These are phyloP conservation scores for Nebria ingens DNA, from an alignment of 1,140 invertebrate species.

Conservation along the genomic window DNA sequence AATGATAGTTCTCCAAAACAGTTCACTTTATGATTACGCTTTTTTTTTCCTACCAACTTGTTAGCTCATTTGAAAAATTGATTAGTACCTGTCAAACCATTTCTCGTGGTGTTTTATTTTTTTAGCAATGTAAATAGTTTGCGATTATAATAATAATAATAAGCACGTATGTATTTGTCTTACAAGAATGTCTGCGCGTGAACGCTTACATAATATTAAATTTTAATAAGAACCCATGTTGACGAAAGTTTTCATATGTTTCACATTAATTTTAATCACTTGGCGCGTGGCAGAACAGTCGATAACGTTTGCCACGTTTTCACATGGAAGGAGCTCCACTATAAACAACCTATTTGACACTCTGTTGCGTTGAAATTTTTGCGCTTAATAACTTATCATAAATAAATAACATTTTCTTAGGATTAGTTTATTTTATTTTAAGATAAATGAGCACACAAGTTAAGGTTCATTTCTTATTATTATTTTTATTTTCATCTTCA, in stretches of 20 bases:
- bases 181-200: neutral
- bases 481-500: no score
- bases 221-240: neutral
- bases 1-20: neutral
- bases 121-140: neutral
- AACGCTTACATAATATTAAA: constrained; percentile 3
- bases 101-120: neutral
- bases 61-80: neutral
- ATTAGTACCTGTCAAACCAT: neutral
- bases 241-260: neutral
- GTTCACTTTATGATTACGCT: neutral
- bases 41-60: neutral
- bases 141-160: neutral
- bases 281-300: neutral
- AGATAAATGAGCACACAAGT: no score
- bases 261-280: constrained; percentile 4
- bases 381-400: no score
- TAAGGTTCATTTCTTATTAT: no score
- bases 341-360: no score
- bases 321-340: no score
- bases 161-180: neutral
- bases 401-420: no score
- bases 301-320: no score
- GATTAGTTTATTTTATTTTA: no score
- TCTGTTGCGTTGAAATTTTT: no score